These are phyloP conservation scores for Botrylloides violaceus DNA, from an alignment of 23 tunicate species.

Conservation along the genomic window DNA sequence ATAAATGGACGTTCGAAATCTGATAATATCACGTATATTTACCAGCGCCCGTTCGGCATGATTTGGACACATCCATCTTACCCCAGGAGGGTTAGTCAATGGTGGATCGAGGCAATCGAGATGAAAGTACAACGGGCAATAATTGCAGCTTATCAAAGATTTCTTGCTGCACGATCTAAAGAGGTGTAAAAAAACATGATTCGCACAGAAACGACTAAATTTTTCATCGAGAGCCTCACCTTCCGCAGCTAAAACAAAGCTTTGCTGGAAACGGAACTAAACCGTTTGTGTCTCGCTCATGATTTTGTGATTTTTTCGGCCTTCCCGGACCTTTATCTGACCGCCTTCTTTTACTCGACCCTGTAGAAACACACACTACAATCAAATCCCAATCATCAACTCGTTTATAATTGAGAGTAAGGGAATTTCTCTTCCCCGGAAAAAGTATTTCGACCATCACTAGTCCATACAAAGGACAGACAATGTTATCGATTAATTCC, in stretches of 20 bases:
- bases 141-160: conserved; percentile 78
- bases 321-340: conserved; percentile 26
- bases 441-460: no score
- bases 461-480: no score
- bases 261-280: conserved; percentile 59
- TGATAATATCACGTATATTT: no score
- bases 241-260: conserved; percentile 69
- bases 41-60: conserved; percentile 69
- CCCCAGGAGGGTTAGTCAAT: conserved; percentile 70
- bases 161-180: conserved; percentile 72
- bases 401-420: no score
- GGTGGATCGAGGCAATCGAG: conserved; percentile 95
- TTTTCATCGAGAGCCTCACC: conserved; percentile 29
- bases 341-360: conserved; percentile 42
- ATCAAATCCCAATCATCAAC: no score
- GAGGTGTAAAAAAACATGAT: neutral
- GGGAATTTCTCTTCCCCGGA: no score
- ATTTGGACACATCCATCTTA: conserved; percentile 95
- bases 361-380: conserved; percentile 23
- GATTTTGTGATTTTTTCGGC: conserved; percentile 27
- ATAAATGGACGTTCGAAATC: no score
- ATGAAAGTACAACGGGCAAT: conserved; percentile 75
- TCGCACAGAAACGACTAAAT: no score
- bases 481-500: no score
- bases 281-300: conserved; percentile 72